phyloP scores from a whole-genome alignment of 2,888 invertebrate species.

The Drosophila rellima region DNA sequence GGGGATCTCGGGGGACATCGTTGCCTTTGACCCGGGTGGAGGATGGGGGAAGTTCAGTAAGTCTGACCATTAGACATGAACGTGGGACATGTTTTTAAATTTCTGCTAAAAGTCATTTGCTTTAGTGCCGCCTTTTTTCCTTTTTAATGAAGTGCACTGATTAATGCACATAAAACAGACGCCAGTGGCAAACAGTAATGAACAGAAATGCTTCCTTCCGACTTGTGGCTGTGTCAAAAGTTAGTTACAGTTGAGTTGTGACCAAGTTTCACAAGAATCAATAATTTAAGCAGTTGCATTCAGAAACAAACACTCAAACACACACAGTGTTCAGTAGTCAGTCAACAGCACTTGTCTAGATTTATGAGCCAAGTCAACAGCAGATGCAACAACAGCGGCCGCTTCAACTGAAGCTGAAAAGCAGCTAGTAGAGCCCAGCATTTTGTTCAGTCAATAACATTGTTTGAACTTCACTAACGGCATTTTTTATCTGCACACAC shows the following conservation, averaged over 20 bases:
- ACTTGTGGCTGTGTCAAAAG: conserved; percentile 1
- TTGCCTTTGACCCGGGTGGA: background rate
- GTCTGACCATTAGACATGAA: conserved; percentile 52
- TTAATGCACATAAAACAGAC: conserved; percentile 44
- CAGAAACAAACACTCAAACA: background rate
- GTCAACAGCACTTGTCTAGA: conserved; percentile 51
- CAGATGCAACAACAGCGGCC: conserved; percentile 24
- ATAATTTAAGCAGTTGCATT: conserved; percentile 45
- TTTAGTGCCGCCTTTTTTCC: conserved; percentile 35
- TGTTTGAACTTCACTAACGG: conserved; percentile 61
- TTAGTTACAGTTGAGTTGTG: conserved; percentile 29
- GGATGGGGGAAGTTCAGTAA: conserved; percentile 9
- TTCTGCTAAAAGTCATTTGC: conserved; percentile 50
- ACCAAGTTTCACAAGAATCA: conserved; percentile 54
- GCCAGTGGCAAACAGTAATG: conserved; percentile 8
- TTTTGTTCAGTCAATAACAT: conserved; percentile 62
- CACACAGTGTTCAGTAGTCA: conserved; percentile 25
- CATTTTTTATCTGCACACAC: conserved; percentile 34
- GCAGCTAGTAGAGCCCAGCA: conserved; percentile 16
- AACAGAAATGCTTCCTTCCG: conserved; percentile 8
- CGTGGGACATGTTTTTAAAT: conserved; percentile 47
- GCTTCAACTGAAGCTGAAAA: background rate
- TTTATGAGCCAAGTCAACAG: conserved; percentile 59
- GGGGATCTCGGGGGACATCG: conserved; percentile 21
- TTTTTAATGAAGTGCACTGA: conserved; percentile 64